phyloP scores from a whole-genome alignment of 2,888 invertebrate genomes.

The Sinhomidia bicolor region DNA sequence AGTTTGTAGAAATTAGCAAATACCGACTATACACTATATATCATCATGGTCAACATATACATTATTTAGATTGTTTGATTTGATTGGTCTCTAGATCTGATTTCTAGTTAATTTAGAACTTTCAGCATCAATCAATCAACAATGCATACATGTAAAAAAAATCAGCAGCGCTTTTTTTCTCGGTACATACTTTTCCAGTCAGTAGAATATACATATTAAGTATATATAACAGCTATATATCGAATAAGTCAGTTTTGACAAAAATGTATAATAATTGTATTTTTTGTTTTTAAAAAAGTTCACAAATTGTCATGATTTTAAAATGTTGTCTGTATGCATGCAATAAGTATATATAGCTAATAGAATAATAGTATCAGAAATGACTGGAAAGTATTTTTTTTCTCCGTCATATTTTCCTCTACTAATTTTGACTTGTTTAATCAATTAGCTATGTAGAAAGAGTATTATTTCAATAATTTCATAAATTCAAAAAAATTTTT shows the following conservation, averaged over 20 bases:
- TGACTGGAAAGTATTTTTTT: too few species aligned
- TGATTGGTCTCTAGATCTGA: conserved; percentile 26
- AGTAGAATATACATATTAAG: neutral
- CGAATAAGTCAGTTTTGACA: neutral
- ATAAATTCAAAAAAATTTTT: neutral
- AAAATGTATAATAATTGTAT: neutral
- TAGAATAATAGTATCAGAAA: too few species aligned
- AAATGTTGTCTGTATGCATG: neutral
- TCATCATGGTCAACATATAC: conserved; percentile 10
- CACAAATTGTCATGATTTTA: neutral
- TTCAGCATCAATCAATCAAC: neutral
- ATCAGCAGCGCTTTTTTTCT: conserved; percentile 8
- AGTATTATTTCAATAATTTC: conserved; percentile 33
- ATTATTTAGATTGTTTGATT: neutral
- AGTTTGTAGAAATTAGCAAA: conserved; percentile 22
- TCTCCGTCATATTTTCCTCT: too few species aligned
- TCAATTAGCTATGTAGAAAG: too few species aligned
- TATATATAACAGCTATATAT: too few species aligned
- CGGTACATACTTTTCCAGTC: conserved; percentile 38
- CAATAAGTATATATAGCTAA: neutral
- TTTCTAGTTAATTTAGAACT: neutral
- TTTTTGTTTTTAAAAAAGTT: neutral
- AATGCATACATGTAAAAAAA: conserved; percentile 7
- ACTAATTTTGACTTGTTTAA: too few species aligned
- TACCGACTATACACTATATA: neutral